Conservation (phyloP, 2,888 invertebrate species). For the Brachypalpus laphriformis region DNA sequence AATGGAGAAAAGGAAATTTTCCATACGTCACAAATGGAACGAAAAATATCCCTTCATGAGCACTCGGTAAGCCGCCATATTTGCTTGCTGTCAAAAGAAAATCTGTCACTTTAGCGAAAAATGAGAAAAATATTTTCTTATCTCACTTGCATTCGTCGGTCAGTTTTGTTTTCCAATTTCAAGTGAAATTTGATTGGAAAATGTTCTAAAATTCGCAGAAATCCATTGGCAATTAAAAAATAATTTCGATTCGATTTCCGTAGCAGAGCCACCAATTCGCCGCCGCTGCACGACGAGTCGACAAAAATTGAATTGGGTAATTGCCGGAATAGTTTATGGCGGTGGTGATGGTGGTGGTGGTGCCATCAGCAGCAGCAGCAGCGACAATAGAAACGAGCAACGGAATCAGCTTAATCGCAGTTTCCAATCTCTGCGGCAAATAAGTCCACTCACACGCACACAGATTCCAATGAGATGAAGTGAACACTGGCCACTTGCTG, state of each 20-base stretch:
- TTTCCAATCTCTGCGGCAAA: conserved; percentile 48
- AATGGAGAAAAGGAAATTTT: conserved; percentile 17
- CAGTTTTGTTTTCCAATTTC: conserved; percentile 49
- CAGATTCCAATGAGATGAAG: conserved; percentile 42
- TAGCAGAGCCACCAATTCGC: background rate
- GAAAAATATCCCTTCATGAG: conserved; percentile 40
- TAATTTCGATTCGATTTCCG: background rate
- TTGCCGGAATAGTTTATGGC: conserved; percentile 72
- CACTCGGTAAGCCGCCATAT: conserved; percentile 64
- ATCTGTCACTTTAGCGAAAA: conserved; percentile 68
- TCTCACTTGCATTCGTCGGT: conserved; percentile 29
- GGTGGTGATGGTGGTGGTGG: conserved; percentile 71
- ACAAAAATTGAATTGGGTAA: conserved; percentile 61
- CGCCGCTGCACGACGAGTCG: conserved; percentile 7
- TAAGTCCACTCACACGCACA: conserved; percentile 24
- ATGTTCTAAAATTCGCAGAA: conserved; percentile 25
- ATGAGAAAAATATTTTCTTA: conserved; percentile 63
- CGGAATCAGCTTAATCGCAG: conserved; percentile 49
- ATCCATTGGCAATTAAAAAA: background rate
- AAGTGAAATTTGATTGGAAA: conserved; percentile 31
- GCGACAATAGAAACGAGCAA: conserved; percentile 49
- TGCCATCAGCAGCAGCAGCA: conserved; percentile 49
- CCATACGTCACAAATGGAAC: conserved; percentile 59
- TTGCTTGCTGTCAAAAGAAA: conserved; percentile 70
- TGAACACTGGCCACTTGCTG: conserved; percentile 11